Conservation (phyloP, 92 coral and sea anemone genomes). For the Phenganax stokvisi region DNA sequence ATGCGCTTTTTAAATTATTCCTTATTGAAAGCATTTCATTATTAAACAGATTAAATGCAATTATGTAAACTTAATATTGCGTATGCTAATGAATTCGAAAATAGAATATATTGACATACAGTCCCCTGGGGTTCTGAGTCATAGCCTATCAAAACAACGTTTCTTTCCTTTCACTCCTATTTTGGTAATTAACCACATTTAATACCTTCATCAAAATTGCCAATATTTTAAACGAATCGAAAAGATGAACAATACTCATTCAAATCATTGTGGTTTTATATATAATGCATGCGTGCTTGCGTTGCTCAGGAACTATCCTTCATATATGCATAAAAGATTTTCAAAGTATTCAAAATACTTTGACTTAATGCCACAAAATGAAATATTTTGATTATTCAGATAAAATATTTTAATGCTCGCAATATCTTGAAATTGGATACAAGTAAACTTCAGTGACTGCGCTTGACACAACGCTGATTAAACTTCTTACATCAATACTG, state of each 20-base stretch:
- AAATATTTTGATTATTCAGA: constrained; percentile 2
- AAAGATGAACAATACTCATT: constrained; percentile 9
- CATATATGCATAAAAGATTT: background rate
- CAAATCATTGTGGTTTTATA: constrained; percentile 3
- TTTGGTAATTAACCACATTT: constrained; percentile 22
- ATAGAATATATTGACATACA: constrained; percentile 41
- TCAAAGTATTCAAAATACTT: background rate
- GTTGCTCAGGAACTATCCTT: constrained; percentile 8
- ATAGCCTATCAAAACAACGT: constrained; percentile 37
- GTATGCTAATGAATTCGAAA: constrained; percentile 43
- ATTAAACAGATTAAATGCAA: constrained; percentile 46
- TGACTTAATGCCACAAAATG: constrained; percentile 8
- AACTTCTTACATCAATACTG: background rate
- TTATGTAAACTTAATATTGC: constrained; percentile 46
- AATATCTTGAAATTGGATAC: constrained; percentile 18
- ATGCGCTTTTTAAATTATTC: constrained; percentile 47
- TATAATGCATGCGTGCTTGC: constrained; percentile 5
- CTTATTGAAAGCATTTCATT: constrained; percentile 45
- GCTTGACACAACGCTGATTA: constrained; percentile 27
- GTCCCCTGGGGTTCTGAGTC: constrained; percentile 41
- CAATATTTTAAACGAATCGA: background rate
- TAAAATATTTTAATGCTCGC: constrained; percentile 1
- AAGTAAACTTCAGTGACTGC: constrained; percentile 14
- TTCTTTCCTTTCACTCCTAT: constrained; percentile 39
- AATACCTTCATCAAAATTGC: constrained; percentile 28